Evolutionary conservation across 2,888 invertebrate genomes (phyloP).

Genomic region (Nephrocerus scutellatus): DNA sequence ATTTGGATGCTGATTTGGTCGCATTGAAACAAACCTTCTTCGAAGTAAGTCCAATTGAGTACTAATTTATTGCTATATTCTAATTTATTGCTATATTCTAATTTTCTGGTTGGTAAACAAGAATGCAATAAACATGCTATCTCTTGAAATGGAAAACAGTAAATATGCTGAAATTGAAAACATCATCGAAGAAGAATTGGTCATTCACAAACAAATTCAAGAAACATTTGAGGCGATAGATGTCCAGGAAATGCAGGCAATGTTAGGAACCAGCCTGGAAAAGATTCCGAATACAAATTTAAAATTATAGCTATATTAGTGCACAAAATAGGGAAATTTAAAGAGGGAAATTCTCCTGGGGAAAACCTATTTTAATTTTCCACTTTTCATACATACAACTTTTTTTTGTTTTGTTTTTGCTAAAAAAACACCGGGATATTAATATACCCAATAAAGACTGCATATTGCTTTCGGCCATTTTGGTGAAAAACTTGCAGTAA

Average conservation of each 20-base stretch:
- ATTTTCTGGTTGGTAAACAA: constrained; percentile 12
- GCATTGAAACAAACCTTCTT: constrained; percentile 28
- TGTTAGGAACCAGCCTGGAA: too few relatives aligned
- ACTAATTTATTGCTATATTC: background rate
- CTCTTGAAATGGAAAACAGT: constrained; percentile 23
- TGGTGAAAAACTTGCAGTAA: constrained; percentile 25
- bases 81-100: background rate
- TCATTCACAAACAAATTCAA: constrained; percentile 20
- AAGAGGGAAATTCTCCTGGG: too few relatives aligned
- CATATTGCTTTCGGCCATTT: constrained; percentile 29
- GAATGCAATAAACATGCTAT: constrained; percentile 28
- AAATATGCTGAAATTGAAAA: constrained; percentile 20
- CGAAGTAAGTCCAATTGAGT: constrained; percentile 26
- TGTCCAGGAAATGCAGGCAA: too few relatives aligned
- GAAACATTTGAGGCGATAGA: constrained; percentile 16
- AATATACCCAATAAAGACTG: too few relatives aligned
- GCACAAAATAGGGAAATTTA: too few relatives aligned
- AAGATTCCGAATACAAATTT: too few relatives aligned
- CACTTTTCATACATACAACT: too few relatives aligned
- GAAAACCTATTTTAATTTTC: too few relatives aligned
- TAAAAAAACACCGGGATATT: too few relatives aligned
- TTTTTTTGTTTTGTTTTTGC: too few relatives aligned
- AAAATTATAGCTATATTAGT: too few relatives aligned
- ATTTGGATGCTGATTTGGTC: constrained; percentile 23
- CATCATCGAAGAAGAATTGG: constrained; percentile 18